Percentiles rank a stretch among this genome's conserved stretches.
phyloP scores from a whole-genome alignment of 53 echinoderm and acorn worm genomes.

The Holothuria scabra region DNA sequence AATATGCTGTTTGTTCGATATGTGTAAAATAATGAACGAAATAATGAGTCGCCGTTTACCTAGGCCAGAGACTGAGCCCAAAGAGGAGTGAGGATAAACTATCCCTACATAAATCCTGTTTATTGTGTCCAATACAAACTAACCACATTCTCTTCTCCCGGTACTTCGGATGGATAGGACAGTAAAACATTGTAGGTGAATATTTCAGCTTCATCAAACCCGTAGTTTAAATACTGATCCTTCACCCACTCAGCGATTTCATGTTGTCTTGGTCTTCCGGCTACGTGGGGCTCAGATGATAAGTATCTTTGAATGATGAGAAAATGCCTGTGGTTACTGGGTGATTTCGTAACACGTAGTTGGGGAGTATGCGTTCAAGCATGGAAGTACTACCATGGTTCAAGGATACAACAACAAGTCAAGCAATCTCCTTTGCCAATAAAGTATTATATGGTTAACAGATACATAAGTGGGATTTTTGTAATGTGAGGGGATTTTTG shows the following conservation, averaged over 20 bases:
- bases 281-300: slow-evolving; percentile 78
- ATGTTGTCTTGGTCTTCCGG: slow-evolving; percentile 67
- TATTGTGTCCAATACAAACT: background rate
- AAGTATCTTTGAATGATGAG: slow-evolving; percentile 48
- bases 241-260: slow-evolving; percentile 73
- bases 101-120: background rate
- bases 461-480: too few relatives aligned
- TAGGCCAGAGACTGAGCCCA: too few relatives aligned
- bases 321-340: background rate
- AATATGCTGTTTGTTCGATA: too few relatives aligned
- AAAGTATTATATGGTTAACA: too few relatives aligned
- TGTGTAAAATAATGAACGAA: too few relatives aligned
- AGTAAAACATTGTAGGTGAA: slow-evolving; percentile 75
- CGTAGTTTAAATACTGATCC: slow-evolving; percentile 62
- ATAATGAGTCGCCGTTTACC: too few relatives aligned
- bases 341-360: background rate
- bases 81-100: too few relatives aligned
- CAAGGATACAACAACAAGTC: too few relatives aligned
- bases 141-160: slow-evolving; percentile 81
- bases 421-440: too few relatives aligned
- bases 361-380: too few relatives aligned
- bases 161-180: slow-evolving; percentile 69
- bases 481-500: too few relatives aligned
- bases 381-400: too few relatives aligned
- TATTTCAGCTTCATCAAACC: slow-evolving; percentile 67